A percentile compares a stretch with the other conserved stretches of the same genome.
phyloP scores from a whole-genome alignment of 2,113 vertebrate genomes.

The Columba livia region DNA sequence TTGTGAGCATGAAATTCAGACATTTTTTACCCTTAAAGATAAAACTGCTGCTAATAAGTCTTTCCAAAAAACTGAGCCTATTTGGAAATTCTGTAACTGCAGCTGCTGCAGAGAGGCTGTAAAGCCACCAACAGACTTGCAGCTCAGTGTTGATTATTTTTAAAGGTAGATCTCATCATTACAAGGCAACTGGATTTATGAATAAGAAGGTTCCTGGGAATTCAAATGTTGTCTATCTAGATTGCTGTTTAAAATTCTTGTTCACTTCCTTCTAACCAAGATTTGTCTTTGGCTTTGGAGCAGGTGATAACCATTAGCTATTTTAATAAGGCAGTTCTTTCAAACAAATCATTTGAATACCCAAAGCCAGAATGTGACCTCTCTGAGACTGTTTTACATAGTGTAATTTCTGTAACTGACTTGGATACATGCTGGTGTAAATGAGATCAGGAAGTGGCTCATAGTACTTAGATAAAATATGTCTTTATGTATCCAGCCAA shows the following conservation, averaged over 20 bases:
- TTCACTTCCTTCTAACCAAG: neutral
- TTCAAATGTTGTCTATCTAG: neutral
- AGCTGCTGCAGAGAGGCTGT: neutral
- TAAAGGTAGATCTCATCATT: neutral
- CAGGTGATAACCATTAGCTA: neutral
- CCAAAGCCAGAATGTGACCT: neutral
- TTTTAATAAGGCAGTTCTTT: conserved; percentile 15
- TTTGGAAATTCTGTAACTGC: neutral
- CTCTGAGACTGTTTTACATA: neutral
- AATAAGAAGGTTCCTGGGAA: neutral
- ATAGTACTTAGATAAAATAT: neutral
- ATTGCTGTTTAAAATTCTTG: neutral
- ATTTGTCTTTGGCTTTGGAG: conserved; percentile 5
- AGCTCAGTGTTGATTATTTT: neutral
- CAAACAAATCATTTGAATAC: neutral
- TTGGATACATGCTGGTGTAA: conserved; percentile 9
- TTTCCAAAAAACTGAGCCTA: neutral
- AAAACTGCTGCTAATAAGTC: neutral
- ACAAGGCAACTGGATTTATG: neutral
- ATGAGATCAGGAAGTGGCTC: conserved; percentile 47
- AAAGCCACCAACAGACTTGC: neutral
- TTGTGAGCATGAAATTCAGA: neutral
- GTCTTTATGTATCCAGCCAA: conserved; percentile 17
- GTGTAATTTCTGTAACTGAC: neutral
- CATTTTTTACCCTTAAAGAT: neutral